Percentiles rank a stretch among this genome's conserved stretches.
phyloP scores from a whole-genome alignment of 2,113 vertebrate species.

The Oryzias woworae region DNA sequence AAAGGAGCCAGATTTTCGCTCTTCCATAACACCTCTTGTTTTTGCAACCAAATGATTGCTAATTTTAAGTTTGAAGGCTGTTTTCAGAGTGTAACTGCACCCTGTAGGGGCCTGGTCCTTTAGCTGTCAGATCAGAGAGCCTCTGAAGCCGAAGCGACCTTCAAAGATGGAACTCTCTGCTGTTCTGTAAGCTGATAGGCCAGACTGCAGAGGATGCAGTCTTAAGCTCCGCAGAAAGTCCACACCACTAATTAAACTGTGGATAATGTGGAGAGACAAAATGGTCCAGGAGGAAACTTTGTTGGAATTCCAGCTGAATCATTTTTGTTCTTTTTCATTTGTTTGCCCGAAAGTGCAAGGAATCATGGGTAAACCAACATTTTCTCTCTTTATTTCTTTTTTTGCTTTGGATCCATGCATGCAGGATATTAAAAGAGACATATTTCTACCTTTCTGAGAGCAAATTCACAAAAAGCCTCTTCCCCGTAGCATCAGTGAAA shows the following conservation, averaged over 20 bases:
- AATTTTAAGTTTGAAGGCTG: conserved; percentile 58
- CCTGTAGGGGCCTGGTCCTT: conserved; percentile 53
- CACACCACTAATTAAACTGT: conserved; percentile 60
- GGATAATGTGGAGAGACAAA: conserved; percentile 61
- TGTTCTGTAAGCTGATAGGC: conserved; percentile 65
- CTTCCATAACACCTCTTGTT: conserved; percentile 60
- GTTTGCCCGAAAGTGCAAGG: too few species aligned
- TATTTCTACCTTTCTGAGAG: not conserved
- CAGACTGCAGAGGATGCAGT: conserved; percentile 55
- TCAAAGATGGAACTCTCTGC: conserved; percentile 66
- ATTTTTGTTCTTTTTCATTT: too few species aligned
- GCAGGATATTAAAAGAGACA: too few species aligned
- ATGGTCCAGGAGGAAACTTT: conserved; percentile 35
- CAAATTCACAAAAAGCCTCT: not conserved
- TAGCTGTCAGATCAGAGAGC: conserved; percentile 62
- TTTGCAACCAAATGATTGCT: conserved; percentile 60
- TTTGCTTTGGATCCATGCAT: too few species aligned
- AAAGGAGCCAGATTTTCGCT: conserved; percentile 67
- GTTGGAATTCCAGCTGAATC: not conserved
- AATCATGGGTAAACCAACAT: too few species aligned
- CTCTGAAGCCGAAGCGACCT: conserved; percentile 59
- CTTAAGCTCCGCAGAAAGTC: conserved; percentile 64
- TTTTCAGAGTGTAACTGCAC: conserved; percentile 50
- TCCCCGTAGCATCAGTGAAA: conserved; percentile 18
- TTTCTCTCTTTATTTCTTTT: too few species aligned